Percentiles rank a stretch among this genome's conserved stretches.
These are phyloP conservation scores for Tachina lurida DNA, from an alignment of 2,888 invertebrate genomes.

Conservation along the genomic window DNA sequence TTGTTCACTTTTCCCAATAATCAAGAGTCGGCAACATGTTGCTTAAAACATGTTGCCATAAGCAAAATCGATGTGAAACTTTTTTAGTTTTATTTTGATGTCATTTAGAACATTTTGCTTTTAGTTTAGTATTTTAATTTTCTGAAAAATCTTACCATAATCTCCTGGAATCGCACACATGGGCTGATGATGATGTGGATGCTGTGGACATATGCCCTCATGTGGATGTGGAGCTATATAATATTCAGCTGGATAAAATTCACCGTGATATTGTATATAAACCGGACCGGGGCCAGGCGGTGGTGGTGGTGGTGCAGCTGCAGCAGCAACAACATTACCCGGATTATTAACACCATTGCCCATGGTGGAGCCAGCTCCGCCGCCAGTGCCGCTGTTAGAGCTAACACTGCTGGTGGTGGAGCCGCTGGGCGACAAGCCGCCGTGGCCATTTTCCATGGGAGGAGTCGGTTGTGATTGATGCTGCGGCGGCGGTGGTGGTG, in stretches of 20 bases:
- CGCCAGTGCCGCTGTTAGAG: conserved; percentile 72
- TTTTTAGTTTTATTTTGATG: too few relatives aligned
- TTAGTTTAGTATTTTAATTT: neutral
- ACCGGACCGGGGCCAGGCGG: conserved; percentile 78
- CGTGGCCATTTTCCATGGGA: conserved; percentile 76
- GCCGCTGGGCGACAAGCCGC: conserved; percentile 73
- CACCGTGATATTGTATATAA: conserved; percentile 82
- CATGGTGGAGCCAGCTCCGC: conserved; percentile 58
- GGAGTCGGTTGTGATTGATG: conserved; percentile 69
- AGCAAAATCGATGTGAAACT: too few relatives aligned
- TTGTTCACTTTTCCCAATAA: too few relatives aligned
- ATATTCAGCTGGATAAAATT: conserved; percentile 82
- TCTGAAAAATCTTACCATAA: conserved; percentile 85
- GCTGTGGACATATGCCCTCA: conserved; percentile 85
- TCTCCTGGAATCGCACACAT: conserved; percentile 90
- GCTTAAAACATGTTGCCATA: neutral
- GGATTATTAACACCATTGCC: conserved; percentile 71
- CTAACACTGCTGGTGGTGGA: conserved; percentile 77
- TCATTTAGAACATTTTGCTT: neutral
- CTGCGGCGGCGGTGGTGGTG: conserved; percentile 70
- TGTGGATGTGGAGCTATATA: conserved; percentile 82
- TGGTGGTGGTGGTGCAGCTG: conserved; percentile 74
- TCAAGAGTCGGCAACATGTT: neutral
- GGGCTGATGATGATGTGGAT: conserved; percentile 85
- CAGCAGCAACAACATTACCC: conserved; percentile 73